A percentile compares a stretch with the other conserved stretches of the same genome.
Evolutionary conservation across 2,797 vertebrate genomes (phyloP).

Genomic region (Kryptolebias ocellatus): DNA sequence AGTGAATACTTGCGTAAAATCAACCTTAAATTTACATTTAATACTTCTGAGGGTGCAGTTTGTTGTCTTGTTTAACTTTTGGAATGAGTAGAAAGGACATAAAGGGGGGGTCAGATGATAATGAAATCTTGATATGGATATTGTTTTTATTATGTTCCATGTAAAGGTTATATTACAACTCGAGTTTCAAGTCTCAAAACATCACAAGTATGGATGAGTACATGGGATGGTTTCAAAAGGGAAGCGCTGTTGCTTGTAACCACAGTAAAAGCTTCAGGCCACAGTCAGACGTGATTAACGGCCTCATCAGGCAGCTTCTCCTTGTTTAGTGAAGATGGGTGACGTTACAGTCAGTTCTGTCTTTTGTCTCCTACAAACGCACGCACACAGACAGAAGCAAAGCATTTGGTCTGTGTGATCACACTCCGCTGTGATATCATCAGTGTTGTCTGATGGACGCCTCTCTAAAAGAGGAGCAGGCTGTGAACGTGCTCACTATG

Average conservation of each 20-base stretch:
- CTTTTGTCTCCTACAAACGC: conserved; percentile 4
- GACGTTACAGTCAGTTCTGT: conserved; percentile 6
- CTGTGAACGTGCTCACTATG: conserved; percentile 63
- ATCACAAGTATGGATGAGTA: neutral
- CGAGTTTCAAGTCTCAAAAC: neutral
- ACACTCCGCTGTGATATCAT: conserved; percentile 40
- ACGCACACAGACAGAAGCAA: too few relatives aligned
- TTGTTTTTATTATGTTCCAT: neutral
- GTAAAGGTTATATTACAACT: neutral
- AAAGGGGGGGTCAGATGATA: neutral
- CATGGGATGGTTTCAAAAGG: neutral
- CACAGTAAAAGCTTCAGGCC: conserved; percentile 1
- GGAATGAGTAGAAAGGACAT: neutral
- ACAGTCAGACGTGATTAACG: conserved; percentile 26
- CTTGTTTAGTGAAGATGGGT: conserved; percentile 12
- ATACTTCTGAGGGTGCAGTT: too few relatives aligned
- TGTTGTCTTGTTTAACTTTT: too few relatives aligned
- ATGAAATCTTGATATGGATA: neutral
- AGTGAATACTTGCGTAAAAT: too few relatives aligned
- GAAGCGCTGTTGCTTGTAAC: neutral
- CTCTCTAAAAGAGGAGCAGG: conserved; percentile 52
- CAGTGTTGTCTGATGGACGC: conserved; percentile 50
- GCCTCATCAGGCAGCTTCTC: conserved; percentile 11
- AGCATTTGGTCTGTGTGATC: neutral
- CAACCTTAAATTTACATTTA: too few relatives aligned